Percentiles rank a stretch among this genome's conserved stretches.
phyloP scores from a whole-genome alignment of 2,888 invertebrate species.

The Trichogramma dendrolimi region DNA sequence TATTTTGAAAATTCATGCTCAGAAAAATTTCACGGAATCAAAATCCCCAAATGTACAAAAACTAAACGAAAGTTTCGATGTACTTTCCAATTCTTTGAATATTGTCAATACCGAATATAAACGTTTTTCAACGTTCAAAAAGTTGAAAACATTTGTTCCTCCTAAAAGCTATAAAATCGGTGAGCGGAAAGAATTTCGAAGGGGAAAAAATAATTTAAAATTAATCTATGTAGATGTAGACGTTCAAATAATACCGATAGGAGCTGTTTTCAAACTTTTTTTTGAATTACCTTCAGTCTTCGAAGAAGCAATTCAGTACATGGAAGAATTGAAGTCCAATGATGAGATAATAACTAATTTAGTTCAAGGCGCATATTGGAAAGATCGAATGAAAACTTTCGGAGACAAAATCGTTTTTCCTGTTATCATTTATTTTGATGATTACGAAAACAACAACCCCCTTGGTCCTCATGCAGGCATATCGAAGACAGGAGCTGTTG shows the following conservation, averaged over 20 bases:
- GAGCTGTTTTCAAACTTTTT: conserved; percentile 30
- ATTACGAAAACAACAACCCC: conserved; percentile 33
- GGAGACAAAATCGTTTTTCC: conserved; percentile 27
- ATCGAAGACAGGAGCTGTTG: conserved; percentile 30
- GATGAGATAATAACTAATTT: conserved; percentile 26
- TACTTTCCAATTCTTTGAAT: no score
- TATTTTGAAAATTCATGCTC: no score
- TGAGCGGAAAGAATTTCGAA: no score
- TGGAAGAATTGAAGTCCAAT: conserved; percentile 15
- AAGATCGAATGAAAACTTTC: conserved; percentile 11
- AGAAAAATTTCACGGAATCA: no score
- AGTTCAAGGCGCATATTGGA: conserved; percentile 27
- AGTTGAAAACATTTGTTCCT: no score
- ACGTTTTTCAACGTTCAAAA: no score
- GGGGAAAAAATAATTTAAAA: no score
- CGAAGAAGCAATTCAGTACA: conserved; percentile 24
- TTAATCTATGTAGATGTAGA: conserved; percentile 17
- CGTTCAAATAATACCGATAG: conserved; percentile 29
- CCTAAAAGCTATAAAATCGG: no score
- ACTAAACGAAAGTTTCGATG: no score
- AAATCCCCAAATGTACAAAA: no score
- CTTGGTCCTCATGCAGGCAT: conserved; percentile 29
- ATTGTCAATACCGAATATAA: not conserved
- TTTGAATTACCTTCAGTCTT: conserved; percentile 30
- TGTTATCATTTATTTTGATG: conserved; percentile 29